Base-by-base conservation (phyloP, 2,113 vertebrate species). In the Megaceryle maxima region DNA sequence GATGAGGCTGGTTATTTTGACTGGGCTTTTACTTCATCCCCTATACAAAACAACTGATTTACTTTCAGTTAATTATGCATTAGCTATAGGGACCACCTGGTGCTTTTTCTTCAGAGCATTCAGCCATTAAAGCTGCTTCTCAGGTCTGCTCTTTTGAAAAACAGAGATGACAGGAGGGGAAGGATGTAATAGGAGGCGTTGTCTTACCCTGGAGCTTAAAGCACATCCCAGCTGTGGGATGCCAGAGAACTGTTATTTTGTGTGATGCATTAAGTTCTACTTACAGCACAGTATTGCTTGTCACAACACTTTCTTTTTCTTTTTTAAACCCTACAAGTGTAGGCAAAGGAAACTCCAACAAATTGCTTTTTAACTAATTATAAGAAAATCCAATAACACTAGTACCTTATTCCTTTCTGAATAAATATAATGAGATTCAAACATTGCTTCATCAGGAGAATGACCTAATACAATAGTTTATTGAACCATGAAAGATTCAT, bases 401-500 rank as follows among this genome's bases (percentile, higher is more conserved):
- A 56, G 73, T 83, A 70, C 67, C 37, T 88, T 92, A 67, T 85
- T 90, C 41, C 33, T 94, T 91, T 90, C 76, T 90, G 68, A 86
- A 46, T 88, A 75, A 91, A 76, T 72, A 73, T 59, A 93, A 93
- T 94, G 92, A 95, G 84, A 88, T 93, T 88, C 2, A 16, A 92
- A 56, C 66, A 62, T 63, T 62, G 60, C 51, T 89, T 95, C 73
- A 57, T 93, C 83, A 78, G 87, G 67, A 96, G 76, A 83, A 60
- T 89, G 67, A 95, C 85, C 94, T 96, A 88, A 86, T 94, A 59
- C 31, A 95, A 75, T 82, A 87, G 87, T 31, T 94, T 80, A 92
- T 69, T 90, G 95, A 96, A 95, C 90, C 89, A 57, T 90, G 92
- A 96, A 92, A 96, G 69, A 90, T 68, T 91, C 79, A 91, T 97